Conservation (phyloP, 2,888 invertebrate species). For the Clusia tigrina region DNA sequence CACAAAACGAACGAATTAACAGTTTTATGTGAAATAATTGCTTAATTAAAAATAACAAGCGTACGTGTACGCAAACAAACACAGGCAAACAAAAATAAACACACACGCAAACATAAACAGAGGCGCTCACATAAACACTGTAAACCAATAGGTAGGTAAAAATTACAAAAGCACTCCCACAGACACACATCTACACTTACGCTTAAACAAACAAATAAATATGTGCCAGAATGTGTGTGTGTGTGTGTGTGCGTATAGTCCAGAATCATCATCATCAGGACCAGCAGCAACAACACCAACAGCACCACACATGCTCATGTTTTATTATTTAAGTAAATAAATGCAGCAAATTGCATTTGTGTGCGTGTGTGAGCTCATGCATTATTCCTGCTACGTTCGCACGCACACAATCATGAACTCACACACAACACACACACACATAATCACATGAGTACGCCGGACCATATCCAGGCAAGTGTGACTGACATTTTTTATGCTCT, state of each 20-base stretch:
- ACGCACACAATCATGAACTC: constrained; percentile 2
- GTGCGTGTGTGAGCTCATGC: constrained; percentile 2
- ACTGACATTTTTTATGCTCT: neutral
- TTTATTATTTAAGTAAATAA: constrained; percentile 44
- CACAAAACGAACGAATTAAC: neutral
- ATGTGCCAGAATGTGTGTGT: constrained; percentile 3
- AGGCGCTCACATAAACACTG: neutral
- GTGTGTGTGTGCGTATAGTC: constrained; percentile 12
- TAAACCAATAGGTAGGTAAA: too few species aligned
- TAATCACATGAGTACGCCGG: constrained; percentile 14
- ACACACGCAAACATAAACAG: neutral
- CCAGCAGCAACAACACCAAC: neutral
- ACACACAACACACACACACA: constrained; percentile 18
- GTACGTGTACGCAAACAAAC: neutral
- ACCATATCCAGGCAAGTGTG: neutral
- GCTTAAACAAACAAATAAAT: neutral
- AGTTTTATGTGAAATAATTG: constrained; percentile 1
- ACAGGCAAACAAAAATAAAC: neutral
- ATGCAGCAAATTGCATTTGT: constrained; percentile 23
- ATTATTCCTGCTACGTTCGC: neutral
- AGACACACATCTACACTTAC: neutral
- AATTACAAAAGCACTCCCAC: too few species aligned
- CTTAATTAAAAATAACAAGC: neutral
- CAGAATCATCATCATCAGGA: too few species aligned
- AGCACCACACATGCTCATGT: constrained; percentile 38